Evolutionary conservation across 2,888 invertebrate species (phyloP), one percentile per base, ranked within the genome.

Genomic region (Dasypolia templi): DNA sequence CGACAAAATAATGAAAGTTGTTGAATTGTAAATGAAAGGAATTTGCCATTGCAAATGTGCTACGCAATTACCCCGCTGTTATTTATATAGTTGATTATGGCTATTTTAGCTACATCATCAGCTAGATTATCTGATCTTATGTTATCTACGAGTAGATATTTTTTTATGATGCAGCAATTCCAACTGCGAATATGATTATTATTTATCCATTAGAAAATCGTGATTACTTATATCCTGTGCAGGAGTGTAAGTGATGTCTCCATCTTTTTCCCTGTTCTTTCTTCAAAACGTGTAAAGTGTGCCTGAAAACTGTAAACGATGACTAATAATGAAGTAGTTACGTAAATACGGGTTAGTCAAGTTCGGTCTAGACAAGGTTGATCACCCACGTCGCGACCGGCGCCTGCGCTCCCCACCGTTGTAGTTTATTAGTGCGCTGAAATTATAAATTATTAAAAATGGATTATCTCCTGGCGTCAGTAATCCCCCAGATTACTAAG

Each of bases 311-410:
- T 72, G 75, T 79, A 53, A 82, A 66, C 59, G 72, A 76, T 82
- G 82, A 82, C 69, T 75, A 82, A 86, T 80, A 79, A 72, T 80
- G 77, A 70, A 66, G 71, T 55, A 70, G 85, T 84, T 77, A 87
- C 82, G 75, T 84, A 87, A 86, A 85, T 83, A 88, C 84, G 58
- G 74, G 79, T 88, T 89, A 89, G 85, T 90, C 89, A 88, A 90
- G 84, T 83, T 73, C 77, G 76, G 90, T 90, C 90, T 90, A 90
- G 90, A 90, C 90, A 81, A 86, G 86, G 86, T 89, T 88, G 89
- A 86, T 89, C 90, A 87, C 89, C 85, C 84, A 86, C 87, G 82
- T 77, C 81, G 83, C 73, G 75, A 39, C 71, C 75, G 74, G 76
- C 88, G 87, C 86, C 85, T 67, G 89, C 88, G 87, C 88, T 66